phyloP scores from a whole-genome alignment of 2,888 invertebrate species.

The Leuctra nigra region DNA sequence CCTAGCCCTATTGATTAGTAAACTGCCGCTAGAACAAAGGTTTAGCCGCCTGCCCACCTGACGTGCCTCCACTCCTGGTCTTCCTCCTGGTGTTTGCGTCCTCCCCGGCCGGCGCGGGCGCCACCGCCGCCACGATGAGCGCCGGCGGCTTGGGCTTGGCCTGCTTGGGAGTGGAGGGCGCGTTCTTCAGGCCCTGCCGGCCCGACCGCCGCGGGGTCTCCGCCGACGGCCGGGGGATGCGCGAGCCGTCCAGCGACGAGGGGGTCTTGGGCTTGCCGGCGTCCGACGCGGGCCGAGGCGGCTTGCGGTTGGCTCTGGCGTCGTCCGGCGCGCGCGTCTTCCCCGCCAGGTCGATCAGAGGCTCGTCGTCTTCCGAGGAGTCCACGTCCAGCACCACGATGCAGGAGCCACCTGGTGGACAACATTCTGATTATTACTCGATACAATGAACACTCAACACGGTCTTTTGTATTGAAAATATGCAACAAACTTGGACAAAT shows the following conservation, averaged over 20 bases:
- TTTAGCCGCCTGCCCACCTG: too few species aligned
- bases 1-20: too few species aligned
- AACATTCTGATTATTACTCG: too few species aligned
- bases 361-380: slow-evolving; percentile 70
- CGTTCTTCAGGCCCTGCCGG: not conserved
- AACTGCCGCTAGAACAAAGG: too few species aligned
- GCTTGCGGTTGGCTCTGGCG: not conserved
- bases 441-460: too few species aligned
- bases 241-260: not conserved
- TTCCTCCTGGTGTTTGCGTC: slow-evolving; percentile 33
- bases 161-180: not conserved
- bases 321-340: slow-evolving; percentile 43
- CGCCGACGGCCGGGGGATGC: slow-evolving; percentile 11
- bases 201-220: slow-evolving; percentile 14
- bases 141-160: not conserved
- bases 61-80: slow-evolving; percentile 32
- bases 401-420: not conserved
- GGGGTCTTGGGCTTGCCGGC: slow-evolving; percentile 8
- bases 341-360: slow-evolving; percentile 61
- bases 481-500: too few species aligned
- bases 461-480: too few species aligned
- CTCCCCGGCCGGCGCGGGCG: slow-evolving; percentile 13
- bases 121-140: slow-evolving; percentile 4
- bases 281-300: not conserved
- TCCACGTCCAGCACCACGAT: slow-evolving; percentile 49